Conservation (phyloP, 2,888 invertebrate species). For the Ophion ellenae region DNA sequence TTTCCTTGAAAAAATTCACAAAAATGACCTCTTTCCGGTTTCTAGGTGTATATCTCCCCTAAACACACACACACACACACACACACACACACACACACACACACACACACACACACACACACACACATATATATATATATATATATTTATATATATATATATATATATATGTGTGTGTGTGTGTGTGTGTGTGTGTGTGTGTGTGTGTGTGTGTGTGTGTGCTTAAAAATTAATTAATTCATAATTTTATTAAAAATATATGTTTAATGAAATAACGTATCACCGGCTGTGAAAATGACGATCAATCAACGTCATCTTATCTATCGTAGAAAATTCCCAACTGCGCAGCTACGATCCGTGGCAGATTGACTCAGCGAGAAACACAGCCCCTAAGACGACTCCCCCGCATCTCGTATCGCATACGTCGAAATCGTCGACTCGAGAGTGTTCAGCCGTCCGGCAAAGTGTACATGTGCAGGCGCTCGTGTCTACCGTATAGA, state of each 20-base stretch:
- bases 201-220: no score
- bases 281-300: background rate
- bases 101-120: no score
- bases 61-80: no score
- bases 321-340: background rate
- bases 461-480: slow-evolving; percentile 2
- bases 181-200: no score
- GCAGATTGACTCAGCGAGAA: background rate
- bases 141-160: no score
- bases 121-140: no score
- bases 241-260: background rate
- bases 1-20: no score
- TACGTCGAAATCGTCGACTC: slow-evolving; percentile 5
- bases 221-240: no score
- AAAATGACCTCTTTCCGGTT: no score
- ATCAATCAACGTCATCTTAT: background rate
- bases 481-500: background rate
- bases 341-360: background rate
- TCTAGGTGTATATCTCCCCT: no score
- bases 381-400: background rate
- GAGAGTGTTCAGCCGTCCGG: background rate
- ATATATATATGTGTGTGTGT: no score
- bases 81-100: no score
- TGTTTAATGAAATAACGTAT: background rate
- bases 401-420: background rate